Conservation (phyloP, 1,140 invertebrate genomes). For the Ceratoteleas bidentatus region DNA sequence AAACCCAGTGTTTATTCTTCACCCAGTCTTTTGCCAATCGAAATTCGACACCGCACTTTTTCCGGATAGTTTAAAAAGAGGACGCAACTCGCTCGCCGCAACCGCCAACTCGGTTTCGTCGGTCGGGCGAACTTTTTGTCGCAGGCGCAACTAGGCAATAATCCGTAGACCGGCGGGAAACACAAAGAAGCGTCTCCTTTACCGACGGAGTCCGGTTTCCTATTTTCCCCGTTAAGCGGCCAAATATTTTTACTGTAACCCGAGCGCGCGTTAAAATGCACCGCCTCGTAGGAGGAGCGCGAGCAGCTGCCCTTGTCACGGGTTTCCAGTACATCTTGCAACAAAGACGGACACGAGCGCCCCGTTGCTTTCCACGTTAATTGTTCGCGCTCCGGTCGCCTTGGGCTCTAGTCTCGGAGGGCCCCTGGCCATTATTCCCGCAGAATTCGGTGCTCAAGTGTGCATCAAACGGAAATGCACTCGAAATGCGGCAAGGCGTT, state of each 20-base stretch:
- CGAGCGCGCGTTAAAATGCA: slow-evolving; percentile 58
- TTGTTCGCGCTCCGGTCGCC: slow-evolving; percentile 53
- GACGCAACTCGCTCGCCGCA: no score
- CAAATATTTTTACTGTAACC: slow-evolving; percentile 59
- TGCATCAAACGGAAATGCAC: slow-evolving; percentile 3
- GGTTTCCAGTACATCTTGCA: slow-evolving; percentile 61
- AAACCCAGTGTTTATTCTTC: no score
- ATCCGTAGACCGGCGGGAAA: slow-evolving; percentile 2
- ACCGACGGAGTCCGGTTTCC: not conserved
- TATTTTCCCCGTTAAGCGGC: slow-evolving; percentile 27
- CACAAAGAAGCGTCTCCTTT: slow-evolving; percentile 11
- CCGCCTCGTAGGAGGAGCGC: slow-evolving; percentile 40
- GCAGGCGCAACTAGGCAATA: not conserved
- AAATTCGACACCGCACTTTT: no score
- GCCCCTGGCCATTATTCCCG: slow-evolving; percentile 23
- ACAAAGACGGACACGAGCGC: slow-evolving; percentile 66
- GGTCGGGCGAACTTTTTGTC: no score
- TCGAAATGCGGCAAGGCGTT: no score
- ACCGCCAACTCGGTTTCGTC: no score
- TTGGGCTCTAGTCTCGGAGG: slow-evolving; percentile 23
- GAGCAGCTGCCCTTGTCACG: slow-evolving; percentile 71
- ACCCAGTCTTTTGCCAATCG: no score
- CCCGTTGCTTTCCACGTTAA: slow-evolving; percentile 49
- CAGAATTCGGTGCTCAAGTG: slow-evolving; percentile 24
- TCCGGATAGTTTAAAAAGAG: no score